These are phyloP conservation scores for Sylvilagus bachmani DNA, from an alignment of 2,113 vertebrate genomes.

Conservation along the genomic window DNA sequence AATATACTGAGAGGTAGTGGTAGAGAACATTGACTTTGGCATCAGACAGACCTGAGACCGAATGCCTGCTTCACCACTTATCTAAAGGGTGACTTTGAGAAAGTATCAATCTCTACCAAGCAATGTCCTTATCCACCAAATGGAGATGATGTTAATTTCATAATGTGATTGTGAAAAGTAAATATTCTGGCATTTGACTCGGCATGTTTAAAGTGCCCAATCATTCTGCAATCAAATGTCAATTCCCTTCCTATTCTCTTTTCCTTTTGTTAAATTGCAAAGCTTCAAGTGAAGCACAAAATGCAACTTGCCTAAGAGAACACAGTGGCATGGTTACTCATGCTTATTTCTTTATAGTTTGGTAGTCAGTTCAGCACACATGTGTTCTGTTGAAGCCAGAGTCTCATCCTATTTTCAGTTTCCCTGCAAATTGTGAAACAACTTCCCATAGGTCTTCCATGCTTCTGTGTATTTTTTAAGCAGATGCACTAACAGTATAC, in stretches of 20 bases:
- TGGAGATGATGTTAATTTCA: background rate
- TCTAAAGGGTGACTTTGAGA: background rate
- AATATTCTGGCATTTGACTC: background rate
- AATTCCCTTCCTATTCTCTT: background rate
- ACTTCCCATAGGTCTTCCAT: background rate
- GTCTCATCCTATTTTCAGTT: background rate
- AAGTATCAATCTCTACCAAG: background rate
- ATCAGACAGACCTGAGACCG: background rate
- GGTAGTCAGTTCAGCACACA: background rate
- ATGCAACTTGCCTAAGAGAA: background rate
- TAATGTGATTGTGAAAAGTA: background rate
- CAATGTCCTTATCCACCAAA: background rate
- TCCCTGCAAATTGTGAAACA: background rate
- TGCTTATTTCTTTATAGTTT: background rate
- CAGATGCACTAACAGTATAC: background rate
- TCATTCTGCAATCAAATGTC: background rate
- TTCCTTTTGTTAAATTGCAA: background rate
- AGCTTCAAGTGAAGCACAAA: background rate
- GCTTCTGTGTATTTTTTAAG: background rate
- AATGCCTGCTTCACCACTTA: background rate
- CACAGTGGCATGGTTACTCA: background rate
- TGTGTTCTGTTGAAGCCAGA: background rate
- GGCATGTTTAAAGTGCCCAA: background rate
- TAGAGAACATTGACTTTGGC: background rate
- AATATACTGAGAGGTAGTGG: background rate